Evolutionary conservation across 2,888 invertebrate species (phyloP).

Genomic region (Ptychoptera albimana): DNA sequence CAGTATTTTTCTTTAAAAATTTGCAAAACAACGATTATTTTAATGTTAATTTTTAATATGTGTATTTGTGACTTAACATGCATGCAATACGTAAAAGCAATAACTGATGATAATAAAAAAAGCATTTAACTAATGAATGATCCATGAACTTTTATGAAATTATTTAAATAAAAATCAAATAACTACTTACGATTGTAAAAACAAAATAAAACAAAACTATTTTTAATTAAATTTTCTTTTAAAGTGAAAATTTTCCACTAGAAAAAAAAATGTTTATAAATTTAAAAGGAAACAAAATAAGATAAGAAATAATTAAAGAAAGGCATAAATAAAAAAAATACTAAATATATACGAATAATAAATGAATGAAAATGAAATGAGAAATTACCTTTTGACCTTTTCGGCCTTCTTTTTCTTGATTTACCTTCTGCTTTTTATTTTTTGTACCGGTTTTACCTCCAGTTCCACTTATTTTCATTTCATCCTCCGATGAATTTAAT

Average conservation of each 20-base stretch:
- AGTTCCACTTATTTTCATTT: slow-evolving; percentile 16
- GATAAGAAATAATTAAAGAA: slow-evolving; percentile 3
- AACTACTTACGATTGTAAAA: neutral
- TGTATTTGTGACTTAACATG: too few relatives aligned
- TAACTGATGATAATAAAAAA: too few relatives aligned
- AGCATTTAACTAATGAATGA: too few relatives aligned
- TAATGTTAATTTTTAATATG: too few relatives aligned
- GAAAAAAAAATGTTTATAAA: slow-evolving; percentile 1
- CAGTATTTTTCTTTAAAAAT: slow-evolving; percentile 21
- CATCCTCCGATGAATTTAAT: slow-evolving; percentile 26
- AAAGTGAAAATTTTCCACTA: neutral
- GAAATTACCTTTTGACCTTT: slow-evolving; percentile 30
- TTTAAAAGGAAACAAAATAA: slow-evolving; percentile 1
- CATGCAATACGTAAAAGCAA: too few relatives aligned
- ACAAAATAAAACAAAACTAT: neutral
- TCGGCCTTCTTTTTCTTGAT: slow-evolving; percentile 33
- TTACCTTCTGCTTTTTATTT: slow-evolving; percentile 34
- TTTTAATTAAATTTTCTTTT: neutral
- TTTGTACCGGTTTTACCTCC: slow-evolving; percentile 19
- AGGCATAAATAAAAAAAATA: neutral
- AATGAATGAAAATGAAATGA: slow-evolving; percentile 11
- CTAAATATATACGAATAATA: slow-evolving; percentile 1
- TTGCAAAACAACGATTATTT: too few relatives aligned
- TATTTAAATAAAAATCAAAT: too few relatives aligned
- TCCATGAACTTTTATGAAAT: too few relatives aligned